Conservation (phyloP, 2,113 vertebrate genomes). For the Pyrgilauda ruficollis region DNA sequence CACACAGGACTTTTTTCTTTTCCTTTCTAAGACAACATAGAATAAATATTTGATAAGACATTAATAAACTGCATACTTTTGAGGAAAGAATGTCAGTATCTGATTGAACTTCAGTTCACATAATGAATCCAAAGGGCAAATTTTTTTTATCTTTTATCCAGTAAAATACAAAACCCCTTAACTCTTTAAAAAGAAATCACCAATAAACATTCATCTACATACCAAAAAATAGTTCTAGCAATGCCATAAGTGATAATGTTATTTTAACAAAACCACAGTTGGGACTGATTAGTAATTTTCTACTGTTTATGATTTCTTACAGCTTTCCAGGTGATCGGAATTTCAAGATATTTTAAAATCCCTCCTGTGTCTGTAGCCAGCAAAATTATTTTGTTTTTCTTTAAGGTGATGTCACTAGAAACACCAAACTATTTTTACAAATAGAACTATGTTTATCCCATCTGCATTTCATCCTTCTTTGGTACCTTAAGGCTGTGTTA, state of each 20-base stretch:
- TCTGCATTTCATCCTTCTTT: not conserved
- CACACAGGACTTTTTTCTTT: not conserved
- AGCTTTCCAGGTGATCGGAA: not conserved
- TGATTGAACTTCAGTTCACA: not conserved
- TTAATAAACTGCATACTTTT: not conserved
- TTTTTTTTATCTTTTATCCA: not conserved
- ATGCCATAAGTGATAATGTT: not conserved
- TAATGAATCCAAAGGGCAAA: not conserved
- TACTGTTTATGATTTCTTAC: not conserved
- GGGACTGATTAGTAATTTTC: not conserved
- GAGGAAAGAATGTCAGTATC: not conserved
- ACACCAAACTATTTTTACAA: not conserved
- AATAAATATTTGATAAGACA: not conserved
- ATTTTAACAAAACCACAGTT: not conserved
- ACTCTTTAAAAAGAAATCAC: not conserved
- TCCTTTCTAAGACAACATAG: not conserved
- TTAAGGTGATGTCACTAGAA: not conserved
- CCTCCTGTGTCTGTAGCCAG: not conserved
- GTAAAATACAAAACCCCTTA: not conserved
- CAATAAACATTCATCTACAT: not conserved
- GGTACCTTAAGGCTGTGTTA: not conserved
- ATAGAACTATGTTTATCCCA: not conserved
- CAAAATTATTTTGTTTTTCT: not conserved
- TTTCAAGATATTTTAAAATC: not conserved
- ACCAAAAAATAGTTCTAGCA: not conserved